Percentiles rank a stretch among this genome's conserved stretches.
Conservation (phyloP, 2,797 vertebrate genomes). For the Poliocrania exsul region DNA sequence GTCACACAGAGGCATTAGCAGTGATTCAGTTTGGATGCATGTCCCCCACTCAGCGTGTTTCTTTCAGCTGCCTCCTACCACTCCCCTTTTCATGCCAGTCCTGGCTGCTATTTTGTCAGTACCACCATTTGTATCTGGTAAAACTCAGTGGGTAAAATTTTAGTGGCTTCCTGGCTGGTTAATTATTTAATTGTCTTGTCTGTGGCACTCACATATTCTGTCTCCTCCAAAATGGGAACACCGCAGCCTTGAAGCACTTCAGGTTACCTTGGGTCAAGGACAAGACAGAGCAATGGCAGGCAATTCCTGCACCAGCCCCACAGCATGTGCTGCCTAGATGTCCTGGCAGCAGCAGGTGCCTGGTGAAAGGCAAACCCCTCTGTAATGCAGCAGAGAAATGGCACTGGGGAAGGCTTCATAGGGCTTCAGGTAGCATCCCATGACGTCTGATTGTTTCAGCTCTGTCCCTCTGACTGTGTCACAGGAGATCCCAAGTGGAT, state of each 20-base stretch:
- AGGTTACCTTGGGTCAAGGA: not conserved
- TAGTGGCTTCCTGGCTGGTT: not conserved
- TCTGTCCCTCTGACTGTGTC: not conserved
- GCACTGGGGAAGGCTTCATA: fast-evolving
- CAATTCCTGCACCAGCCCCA: not conserved
- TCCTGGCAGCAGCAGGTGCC: not conserved
- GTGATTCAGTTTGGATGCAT: not conserved
- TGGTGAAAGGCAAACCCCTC: not conserved
- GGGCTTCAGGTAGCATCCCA: not conserved
- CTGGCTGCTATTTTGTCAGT: not conserved
- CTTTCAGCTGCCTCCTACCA: not conserved
- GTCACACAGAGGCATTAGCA: fast-evolving
- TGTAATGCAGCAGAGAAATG: not conserved
- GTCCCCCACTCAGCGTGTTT: not conserved
- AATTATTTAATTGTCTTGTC: not conserved
- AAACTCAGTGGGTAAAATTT: not conserved
- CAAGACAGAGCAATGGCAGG: not conserved
- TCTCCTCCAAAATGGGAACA: not conserved
- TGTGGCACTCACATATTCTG: not conserved
- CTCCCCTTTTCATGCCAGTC: not conserved
- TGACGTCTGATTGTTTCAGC: not conserved
- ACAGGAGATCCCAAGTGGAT: not conserved
- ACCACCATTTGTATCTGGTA: not conserved
- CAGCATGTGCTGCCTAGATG: not conserved
- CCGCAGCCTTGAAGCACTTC: not conserved